Evolutionary conservation across 2,113 vertebrate genomes (phyloP), one percentile per base, ranked within the genome.

Genomic region (Sialia sialis): DNA sequence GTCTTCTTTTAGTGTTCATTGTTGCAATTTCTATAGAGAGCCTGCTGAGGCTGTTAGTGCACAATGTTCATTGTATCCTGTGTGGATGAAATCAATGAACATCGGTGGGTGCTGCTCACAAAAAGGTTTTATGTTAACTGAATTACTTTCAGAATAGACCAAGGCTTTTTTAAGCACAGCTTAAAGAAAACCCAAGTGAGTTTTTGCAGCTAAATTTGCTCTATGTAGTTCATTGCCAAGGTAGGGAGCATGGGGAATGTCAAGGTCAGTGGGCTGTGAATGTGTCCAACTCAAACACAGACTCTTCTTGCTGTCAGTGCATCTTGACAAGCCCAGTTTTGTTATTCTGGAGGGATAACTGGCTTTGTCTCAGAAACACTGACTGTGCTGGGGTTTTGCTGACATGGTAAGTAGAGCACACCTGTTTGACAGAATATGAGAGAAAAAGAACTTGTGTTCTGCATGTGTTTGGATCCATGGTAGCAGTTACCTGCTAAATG

Each of bases 281-380:
- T 10, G 74, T 34, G 60, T 59, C 52, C 59, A 34, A 52, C 63
- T 84, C 77, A 43, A 54, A 63, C 27, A 15, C 77, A 55, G 70
- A 27, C 63, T 89, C 66, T 55, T 70, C 51, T 62, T 80, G 85
- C 91, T 1, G 4, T 91, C 85, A 70, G 90, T 91, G 83, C 84
- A 29, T 91, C 87, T 74, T 63, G 93, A 94, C 74, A 87, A 87
- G 89, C 46, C 91, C 84, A 60, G 55, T 66, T 93, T 58, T 59
- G 80, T 94, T 92, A 38, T n/a, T 91, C 49, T 76, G 75, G 59
- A 51, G 74, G 10, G 3, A 10, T 91, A 79, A 73, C 54, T 85
- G 94, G 84, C 73, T 83, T 89, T 95, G 94, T 94, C 81, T 94
- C 84, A 87, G 66, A 91, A 67, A 87, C 89, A 89, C 80, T 84